These are phyloP conservation scores for Tiliqua scincoides DNA, from an alignment of 2,113 vertebrate genomes.

Conservation along the genomic window DNA sequence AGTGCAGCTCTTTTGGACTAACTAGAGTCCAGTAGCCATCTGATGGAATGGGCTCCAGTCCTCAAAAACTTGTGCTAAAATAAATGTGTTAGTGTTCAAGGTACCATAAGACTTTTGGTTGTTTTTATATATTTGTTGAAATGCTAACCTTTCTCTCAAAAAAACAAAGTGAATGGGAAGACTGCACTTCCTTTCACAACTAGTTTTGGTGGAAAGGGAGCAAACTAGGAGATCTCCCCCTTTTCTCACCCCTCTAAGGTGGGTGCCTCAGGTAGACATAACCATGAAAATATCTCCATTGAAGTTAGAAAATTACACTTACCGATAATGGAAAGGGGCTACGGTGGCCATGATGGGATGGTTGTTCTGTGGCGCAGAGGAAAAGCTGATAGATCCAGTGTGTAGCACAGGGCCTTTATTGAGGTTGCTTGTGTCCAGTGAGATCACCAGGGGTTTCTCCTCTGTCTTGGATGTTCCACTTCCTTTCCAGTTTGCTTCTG, in stretches of 20 bases:
- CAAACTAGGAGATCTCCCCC: neutral
- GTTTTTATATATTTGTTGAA: neutral
- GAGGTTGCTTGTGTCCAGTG: slow-evolving; percentile 18
- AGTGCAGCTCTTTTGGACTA: no score
- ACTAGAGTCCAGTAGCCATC: no score
- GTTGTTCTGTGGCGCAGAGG: slow-evolving; percentile 49
- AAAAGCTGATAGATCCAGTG: slow-evolving; percentile 66
- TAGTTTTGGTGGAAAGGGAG: neutral
- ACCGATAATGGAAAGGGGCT: slow-evolving; percentile 80
- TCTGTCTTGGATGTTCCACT: neutral
- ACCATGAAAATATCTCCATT: neutral
- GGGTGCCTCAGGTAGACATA: neutral
- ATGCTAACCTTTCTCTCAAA: neutral
- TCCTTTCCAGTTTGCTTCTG: slow-evolving; percentile 19
- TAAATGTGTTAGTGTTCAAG: no score
- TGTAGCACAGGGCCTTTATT: neutral
- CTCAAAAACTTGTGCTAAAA: no score
- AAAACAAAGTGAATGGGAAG: neutral
- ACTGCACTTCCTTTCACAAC: neutral
- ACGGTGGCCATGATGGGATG: slow-evolving; percentile 75
- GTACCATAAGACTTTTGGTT: no score
- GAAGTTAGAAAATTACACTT: slow-evolving; percentile 24
- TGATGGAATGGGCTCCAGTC: no score
- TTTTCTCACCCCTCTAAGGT: no score
- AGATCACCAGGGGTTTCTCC: neutral